Percentiles rank a stretch among this genome's conserved stretches.
phyloP scores from a whole-genome alignment of 2,888 invertebrate genomes.

The Ophraella communa region DNA sequence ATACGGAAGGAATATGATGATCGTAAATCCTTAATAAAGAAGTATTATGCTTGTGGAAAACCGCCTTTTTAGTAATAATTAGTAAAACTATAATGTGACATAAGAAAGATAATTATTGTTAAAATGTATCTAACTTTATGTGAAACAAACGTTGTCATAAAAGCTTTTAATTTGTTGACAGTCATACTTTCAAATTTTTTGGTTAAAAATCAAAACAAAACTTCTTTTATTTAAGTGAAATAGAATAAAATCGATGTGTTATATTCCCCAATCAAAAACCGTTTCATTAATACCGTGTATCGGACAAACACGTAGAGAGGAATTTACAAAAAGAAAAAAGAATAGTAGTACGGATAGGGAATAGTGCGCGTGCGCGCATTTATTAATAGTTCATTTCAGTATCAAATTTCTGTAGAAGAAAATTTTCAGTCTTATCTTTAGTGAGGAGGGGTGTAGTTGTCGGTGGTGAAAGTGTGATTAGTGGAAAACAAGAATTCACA shows the following conservation, averaged over 20 bases:
- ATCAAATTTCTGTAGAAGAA: constrained; percentile 48
- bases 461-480: constrained; percentile 29
- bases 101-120: too few relatives aligned
- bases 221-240: neutral
- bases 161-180: neutral
- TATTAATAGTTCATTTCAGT: constrained; percentile 48
- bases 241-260: neutral
- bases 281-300: constrained; percentile 10
- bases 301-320: constrained; percentile 17
- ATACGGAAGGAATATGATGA: too few relatives aligned
- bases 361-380: constrained; percentile 41
- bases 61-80: too few relatives aligned
- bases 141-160: neutral
- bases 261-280: neutral
- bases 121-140: too few relatives aligned
- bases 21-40: too few relatives aligned
- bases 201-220: neutral
- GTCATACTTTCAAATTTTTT: neutral
- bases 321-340: constrained; percentile 28
- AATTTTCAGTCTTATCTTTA: constrained; percentile 43
- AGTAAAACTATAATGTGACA: too few relatives aligned
- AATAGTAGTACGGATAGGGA: neutral
- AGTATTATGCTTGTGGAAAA: too few relatives aligned
- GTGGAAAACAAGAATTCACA: constrained; percentile 21
- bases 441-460: constrained; percentile 40